A percentile compares a stretch with the other conserved stretches of the same genome.
Evolutionary conservation across 2,797 vertebrate genomes (phyloP).

Genomic region (Fistularia tabacaria): DNA sequence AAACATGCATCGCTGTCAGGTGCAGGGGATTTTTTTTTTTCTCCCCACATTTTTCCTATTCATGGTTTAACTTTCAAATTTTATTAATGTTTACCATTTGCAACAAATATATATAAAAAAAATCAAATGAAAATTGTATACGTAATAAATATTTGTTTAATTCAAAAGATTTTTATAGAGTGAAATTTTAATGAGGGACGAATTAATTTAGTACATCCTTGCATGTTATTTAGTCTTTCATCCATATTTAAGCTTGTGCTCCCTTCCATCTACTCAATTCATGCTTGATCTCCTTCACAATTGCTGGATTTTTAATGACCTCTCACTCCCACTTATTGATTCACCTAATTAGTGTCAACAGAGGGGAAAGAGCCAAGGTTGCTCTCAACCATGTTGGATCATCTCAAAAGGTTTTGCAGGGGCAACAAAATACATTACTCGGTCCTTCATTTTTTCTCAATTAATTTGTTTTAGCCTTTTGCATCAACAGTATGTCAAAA

Average conservation of each 20-base stretch:
- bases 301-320: slow-evolving; percentile 12
- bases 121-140: slow-evolving; percentile 1
- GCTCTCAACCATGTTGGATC: slow-evolving; percentile 8
- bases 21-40: background rate
- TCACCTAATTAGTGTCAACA: slow-evolving; percentile 16
- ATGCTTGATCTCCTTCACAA: slow-evolving; percentile 19
- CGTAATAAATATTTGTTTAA: background rate
- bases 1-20: background rate
- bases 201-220: slow-evolving; percentile 7
- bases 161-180: slow-evolving; percentile 1
- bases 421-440: background rate
- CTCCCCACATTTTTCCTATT: slow-evolving; percentile 1
- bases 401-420: slow-evolving; percentile 3
- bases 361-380: slow-evolving; percentile 10
- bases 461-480: background rate
- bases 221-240: background rate
- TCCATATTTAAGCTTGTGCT: slow-evolving; percentile 8
- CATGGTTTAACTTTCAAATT: background rate
- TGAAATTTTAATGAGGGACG: slow-evolving; percentile 4
- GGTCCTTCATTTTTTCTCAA: background rate
- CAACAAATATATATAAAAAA: slow-evolving; percentile 1
- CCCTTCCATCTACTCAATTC: slow-evolving; percentile 1
- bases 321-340: slow-evolving; percentile 12
- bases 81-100: background rate
- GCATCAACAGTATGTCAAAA: slow-evolving; percentile 9